Base-by-base conservation (phyloP, 2,888 invertebrate species). In the Nysson spinosus region DNA sequence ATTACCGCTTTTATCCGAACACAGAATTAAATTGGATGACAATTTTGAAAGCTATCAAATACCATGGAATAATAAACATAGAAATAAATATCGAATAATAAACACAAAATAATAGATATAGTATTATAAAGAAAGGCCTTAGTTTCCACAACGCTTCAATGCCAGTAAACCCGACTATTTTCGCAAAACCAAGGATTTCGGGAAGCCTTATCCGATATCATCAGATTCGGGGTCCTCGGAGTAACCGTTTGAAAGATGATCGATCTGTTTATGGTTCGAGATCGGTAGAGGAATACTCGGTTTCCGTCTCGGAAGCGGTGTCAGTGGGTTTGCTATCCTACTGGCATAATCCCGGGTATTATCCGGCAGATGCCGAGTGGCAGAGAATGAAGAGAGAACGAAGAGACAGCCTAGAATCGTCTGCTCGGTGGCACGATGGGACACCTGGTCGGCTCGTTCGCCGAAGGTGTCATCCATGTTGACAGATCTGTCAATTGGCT, bases 241-340 rank as follows among this genome's bases (percentile, higher is more conserved):
- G 74, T n/a, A 83, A 75, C 85, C 83, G 85, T 85, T 87, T 85
- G 87, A 85, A 87, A 87, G 83, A 85, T 85, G 87, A 87, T 87
- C 86, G 87, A 86, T 87, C 85, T 85, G 86, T 85, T 85, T 85
- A 83, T 79, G 79, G 72, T 58, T 68, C 61, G 58, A 61, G 69
- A 70, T 72, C 56, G 64, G 37, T 42, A 57, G 52, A 64, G 64
- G 60, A 69, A 73, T 72, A 63, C 47, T 54, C 57, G 61, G 66
- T 51, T 40, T 60, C 52, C 63, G 66, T 51, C 43, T 60, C 52
- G 61, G 55, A 68, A 67, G 61, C 67, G 69, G 74, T 75, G 72
- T 57, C 70, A 54, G 55, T 44, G 67, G 72, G 69, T 67, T 68
- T 66, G 56, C 71, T 68, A 65, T 78, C 77, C 75, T 69, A 43